Evolutionary conservation across 2,888 invertebrate species (phyloP).

Genomic region (Cantharis rustica): DNA sequence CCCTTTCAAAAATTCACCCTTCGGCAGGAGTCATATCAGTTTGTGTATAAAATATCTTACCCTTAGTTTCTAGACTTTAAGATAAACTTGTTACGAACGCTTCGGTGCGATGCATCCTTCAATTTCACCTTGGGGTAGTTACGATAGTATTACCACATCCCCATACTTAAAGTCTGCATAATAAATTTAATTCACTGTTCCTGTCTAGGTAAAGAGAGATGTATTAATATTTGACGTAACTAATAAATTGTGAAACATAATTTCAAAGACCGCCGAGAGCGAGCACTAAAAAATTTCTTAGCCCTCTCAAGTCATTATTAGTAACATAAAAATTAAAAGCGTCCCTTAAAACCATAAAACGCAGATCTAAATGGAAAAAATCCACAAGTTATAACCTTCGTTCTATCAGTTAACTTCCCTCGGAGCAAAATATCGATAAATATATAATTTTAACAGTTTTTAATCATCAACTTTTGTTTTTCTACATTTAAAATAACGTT

Average conservation of each 20-base stretch:
- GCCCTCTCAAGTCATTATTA: neutral
- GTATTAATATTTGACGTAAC: neutral
- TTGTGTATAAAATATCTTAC: neutral
- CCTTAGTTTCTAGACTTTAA: neutral
- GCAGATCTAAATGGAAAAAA: neutral
- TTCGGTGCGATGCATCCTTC: neutral
- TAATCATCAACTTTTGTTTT: neutral
- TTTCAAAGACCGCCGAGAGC: neutral
- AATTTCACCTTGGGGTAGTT: neutral
- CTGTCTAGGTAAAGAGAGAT: neutral
- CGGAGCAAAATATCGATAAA: neutral
- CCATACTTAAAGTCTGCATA: neutral
- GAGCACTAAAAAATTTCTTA: neutral
- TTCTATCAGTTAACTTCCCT: neutral
- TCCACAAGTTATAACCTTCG: neutral
- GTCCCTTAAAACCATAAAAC: neutral
- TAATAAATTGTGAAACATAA: neutral
- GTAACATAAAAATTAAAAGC: neutral
- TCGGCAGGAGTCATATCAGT: neutral
- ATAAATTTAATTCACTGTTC: neutral
- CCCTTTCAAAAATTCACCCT: neutral
- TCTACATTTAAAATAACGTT: neutral
- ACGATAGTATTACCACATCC: neutral
- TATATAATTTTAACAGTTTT: neutral
- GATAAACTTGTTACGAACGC: neutral